Base-by-base conservation (phyloP, 2,113 vertebrate genomes). In the Lipophrys pholis region DNA sequence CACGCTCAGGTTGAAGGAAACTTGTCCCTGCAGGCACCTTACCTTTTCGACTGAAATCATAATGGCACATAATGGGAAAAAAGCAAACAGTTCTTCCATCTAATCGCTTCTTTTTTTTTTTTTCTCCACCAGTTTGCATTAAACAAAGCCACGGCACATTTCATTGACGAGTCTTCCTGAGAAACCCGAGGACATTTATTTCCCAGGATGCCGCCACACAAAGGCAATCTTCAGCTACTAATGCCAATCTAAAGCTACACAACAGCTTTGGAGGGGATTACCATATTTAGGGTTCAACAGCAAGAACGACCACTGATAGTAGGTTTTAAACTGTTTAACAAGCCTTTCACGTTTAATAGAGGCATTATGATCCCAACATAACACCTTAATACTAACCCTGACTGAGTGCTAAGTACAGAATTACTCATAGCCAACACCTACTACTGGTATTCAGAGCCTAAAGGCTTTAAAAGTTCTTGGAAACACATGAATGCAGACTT, bases 11-110 rank as follows among this genome's bases (percentile, higher is more conserved):
- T 79, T 78, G 61, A 58, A 77, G 63, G 11, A 69, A 85, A 89
- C 85, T 6, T 89, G 85, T 35, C 89, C 82, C 87, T 79, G 62
- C 81, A 86, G 92, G 83, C 38, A 82, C 50, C 55, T 65, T 48
- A 82, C 50, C 55, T 65, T 48, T 82, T 84, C 78, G 6, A 68
- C 74, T 75, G 35, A 66, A 45, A 30, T 8, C 21, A 72, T 72
- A 81, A 87, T 75, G 51, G 58, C 14, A 81, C 7, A n/a, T 11
- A 66, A 50, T 78, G 63, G n/a, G n/a, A n/a, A 30, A 55, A 72
- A 79, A 73, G 78, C 78, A 46, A 6, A 50, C 42, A 30, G 79
- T 73, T 75, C 49, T 77, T 68, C 73, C 57, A 59, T 69, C 49
- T 50, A 45, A 67, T 70, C 11, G 12, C 1, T 1, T 21, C 73